Conservation (phyloP, 2,113 vertebrate genomes). For the Myodes glareolus region DNA sequence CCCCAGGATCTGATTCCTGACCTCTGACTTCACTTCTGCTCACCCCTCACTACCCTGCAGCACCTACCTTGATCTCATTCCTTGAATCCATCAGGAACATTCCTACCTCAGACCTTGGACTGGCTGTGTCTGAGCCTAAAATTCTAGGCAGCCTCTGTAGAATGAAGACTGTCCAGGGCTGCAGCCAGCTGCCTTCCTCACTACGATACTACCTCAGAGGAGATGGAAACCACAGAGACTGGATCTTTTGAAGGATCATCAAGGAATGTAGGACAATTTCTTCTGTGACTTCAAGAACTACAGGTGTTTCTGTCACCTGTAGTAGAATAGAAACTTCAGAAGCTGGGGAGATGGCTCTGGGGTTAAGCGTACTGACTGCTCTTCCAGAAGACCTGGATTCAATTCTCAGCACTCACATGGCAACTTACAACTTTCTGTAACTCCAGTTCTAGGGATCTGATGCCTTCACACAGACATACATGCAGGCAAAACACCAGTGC, state of each 20-base stretch:
- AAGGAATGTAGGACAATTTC: not conserved
- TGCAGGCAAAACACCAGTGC: too few species aligned
- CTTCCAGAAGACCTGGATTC: too few species aligned
- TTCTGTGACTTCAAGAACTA: not conserved
- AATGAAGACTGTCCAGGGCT: not conserved
- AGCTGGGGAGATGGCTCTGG: too few species aligned
- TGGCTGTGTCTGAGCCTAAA: conserved; percentile 5
- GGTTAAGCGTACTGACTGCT: too few species aligned
- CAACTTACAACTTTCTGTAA: too few species aligned
- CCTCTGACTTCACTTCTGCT: not conserved
- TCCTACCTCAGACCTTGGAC: not conserved
- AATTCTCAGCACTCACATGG: too few species aligned
- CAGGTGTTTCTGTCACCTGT: not conserved
- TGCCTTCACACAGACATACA: too few species aligned
- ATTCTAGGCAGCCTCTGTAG: not conserved
- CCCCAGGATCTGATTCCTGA: not conserved
- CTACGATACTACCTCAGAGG: not conserved
- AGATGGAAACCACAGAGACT: not conserved
- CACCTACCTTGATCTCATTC: not conserved
- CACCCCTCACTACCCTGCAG: not conserved
- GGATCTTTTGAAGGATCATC: not conserved
- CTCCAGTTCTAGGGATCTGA: too few species aligned
- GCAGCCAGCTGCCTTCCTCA: not conserved
- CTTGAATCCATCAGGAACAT: not conserved
- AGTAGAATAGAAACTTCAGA: not conserved